phyloP scores from a whole-genome alignment of 2,888 invertebrate genomes.

The Lycaena phlaeas region DNA sequence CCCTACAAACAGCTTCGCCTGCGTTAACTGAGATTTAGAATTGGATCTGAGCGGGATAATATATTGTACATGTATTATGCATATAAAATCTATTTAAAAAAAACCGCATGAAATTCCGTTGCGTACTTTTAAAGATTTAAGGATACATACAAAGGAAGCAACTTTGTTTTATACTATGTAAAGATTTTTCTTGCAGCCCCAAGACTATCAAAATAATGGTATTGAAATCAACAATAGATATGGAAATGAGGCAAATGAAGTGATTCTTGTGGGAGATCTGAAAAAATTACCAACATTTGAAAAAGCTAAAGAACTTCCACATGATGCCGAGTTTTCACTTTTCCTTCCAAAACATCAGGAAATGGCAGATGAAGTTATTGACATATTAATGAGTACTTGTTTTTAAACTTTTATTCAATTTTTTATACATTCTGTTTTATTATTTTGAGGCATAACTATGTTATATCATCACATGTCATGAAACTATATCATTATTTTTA shows the following conservation, averaged over 20 bases:
- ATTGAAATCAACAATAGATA: constrained; percentile 75
- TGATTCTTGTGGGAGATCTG: constrained; percentile 67
- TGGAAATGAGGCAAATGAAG: constrained; percentile 64
- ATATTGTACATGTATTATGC: too few species aligned
- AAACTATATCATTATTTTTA: too few species aligned
- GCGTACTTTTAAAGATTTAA: too few species aligned
- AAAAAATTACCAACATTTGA: constrained; percentile 71
- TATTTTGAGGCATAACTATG: too few species aligned
- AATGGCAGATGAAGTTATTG: constrained; percentile 80
- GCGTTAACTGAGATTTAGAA: too few species aligned
- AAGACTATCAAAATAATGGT: constrained; percentile 69
- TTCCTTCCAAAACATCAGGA: constrained; percentile 81
- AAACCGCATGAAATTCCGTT: too few species aligned
- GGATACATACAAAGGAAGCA: too few species aligned
- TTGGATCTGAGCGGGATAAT: too few species aligned
- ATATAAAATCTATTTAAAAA: too few species aligned
- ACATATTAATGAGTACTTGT: constrained; percentile 76
- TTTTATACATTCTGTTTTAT: constrained; percentile 2
- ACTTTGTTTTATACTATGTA: too few species aligned
- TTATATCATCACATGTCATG: too few species aligned
- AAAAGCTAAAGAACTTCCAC: constrained; percentile 69
- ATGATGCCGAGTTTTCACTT: constrained; percentile 79
- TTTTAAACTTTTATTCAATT: neutral
- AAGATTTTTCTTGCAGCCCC: constrained; percentile 29
- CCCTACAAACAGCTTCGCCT: too few species aligned